A percentile compares a stretch with the other conserved stretches of the same genome.
Evolutionary conservation across 2,888 invertebrate genomes (phyloP).

Genomic region (Drosophila neonasuta): DNA sequence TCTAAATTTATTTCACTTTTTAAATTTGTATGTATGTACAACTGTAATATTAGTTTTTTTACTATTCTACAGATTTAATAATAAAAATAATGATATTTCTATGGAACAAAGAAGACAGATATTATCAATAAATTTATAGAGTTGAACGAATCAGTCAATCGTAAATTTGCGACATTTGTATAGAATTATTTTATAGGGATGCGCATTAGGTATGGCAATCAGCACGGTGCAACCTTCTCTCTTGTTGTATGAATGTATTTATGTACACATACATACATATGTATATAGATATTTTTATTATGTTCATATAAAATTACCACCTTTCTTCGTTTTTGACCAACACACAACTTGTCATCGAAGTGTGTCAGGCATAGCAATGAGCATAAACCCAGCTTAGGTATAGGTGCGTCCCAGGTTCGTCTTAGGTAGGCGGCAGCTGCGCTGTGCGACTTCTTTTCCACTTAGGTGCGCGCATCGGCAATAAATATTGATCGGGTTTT

Average conservation of each 20-base stretch:
- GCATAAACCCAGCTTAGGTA: constrained; percentile 29
- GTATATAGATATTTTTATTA: constrained; percentile 2
- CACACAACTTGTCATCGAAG: constrained; percentile 35
- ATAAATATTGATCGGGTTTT: constrained; percentile 58
- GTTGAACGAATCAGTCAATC: not conserved
- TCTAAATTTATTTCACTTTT: not conserved
- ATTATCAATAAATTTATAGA: too few species aligned
- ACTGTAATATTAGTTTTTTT: too few species aligned
- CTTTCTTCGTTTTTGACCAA: constrained; percentile 35
- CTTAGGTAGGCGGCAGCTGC: constrained; percentile 17
- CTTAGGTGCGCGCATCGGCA: constrained; percentile 30
- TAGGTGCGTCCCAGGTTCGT: constrained; percentile 27
- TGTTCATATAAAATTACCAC: constrained; percentile 39
- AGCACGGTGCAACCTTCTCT: not conserved
- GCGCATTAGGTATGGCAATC: not conserved
- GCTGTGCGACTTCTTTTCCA: constrained; percentile 1
- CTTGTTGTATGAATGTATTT: not conserved
- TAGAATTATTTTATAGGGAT: too few species aligned
- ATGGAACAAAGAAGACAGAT: too few species aligned
- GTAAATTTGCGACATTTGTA: not conserved
- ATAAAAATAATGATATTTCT: too few species aligned
- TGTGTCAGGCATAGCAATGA: constrained; percentile 67
- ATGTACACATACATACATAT: not conserved
- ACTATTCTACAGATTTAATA: too few species aligned
- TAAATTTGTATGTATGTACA: too few species aligned